These are phyloP conservation scores for Manis javanica DNA, from an alignment of 2,797 vertebrate species.

Conservation along the genomic window DNA sequence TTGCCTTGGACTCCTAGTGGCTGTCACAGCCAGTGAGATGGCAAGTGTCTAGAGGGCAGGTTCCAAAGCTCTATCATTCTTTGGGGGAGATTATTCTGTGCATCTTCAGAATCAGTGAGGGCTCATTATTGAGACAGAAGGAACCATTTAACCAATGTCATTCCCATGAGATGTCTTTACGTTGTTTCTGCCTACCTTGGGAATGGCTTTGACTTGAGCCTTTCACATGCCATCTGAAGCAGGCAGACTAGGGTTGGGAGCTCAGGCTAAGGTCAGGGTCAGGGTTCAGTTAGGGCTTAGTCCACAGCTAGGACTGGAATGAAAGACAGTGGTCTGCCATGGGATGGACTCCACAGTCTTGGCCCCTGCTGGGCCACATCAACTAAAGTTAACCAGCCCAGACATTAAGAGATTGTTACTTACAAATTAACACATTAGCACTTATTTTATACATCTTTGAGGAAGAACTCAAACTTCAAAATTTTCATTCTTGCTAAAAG, in stretches of 20 bases:
- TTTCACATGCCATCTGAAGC: not conserved
- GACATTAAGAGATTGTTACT: not conserved
- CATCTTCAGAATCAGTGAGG: not conserved
- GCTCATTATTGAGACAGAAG: not conserved
- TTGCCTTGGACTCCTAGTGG: not conserved
- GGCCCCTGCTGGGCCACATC: not conserved
- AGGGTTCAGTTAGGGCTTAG: not conserved
- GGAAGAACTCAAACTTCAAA: slow-evolving; percentile 44
- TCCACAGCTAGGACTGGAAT: not conserved
- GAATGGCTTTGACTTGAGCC: not conserved
- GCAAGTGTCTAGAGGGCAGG: not conserved
- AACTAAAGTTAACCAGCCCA: not conserved
- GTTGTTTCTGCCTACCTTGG: not conserved
- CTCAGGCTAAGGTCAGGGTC: not conserved
- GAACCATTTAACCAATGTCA: not conserved
- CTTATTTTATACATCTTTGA: slow-evolving; percentile 41
- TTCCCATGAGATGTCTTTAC: not conserved
- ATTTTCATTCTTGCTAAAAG: not conserved
- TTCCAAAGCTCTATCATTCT: not conserved
- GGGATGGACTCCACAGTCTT: not conserved
- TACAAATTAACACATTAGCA: not conserved
- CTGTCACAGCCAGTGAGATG: not conserved
- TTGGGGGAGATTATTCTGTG: not conserved
- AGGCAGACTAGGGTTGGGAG: not conserved
- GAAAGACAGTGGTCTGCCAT: not conserved